Base-by-base conservation (phyloP, 1,140 invertebrate species). In the Drosophila ironensis region DNA sequence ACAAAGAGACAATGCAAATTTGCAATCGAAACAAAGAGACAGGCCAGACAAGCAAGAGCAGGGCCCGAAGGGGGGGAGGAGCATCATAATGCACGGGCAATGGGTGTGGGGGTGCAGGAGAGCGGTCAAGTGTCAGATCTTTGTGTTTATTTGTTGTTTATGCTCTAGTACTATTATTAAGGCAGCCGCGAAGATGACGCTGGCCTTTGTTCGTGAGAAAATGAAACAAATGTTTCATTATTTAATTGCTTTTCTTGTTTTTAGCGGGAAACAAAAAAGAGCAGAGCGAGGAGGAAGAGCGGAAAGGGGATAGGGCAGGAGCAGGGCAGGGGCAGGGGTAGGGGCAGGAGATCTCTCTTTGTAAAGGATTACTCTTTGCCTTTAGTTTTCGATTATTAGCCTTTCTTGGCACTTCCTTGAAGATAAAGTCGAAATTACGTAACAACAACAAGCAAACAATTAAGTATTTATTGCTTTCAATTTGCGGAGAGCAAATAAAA, bases 401-500 rank as follows among this genome's bases (percentile, higher is more conserved):
- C 20, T 19, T 19, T 57, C 41, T 69, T 57, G 52, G 63, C 56
- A 57, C 56, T 70, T 57, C 22, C 30, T 59, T 57, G 12, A 22
- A 57, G 22, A n/a, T n/a, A n/a, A n/a, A 50, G 9, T 12, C 22
- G 47, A 50, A 37, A 48, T n/a, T n/a, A n/a, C n/a, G n/a, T 9
- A 22, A 22, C 17, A 38, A 22, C 17, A 59, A 41, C 20, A 40
- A 44, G 47, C 68, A 60, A 84, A 71, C 73, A 84, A 84, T 84
- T 84, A 78, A 86, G 54, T 78, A 84, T 84, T 82, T 82, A 82
- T 82, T 84, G 70, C 78, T 73, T 78, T 84, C 69, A 78, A 78
- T 73, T 82, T 84, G 59, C 78, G 66, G 73, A 52, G 35, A 42
- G 41, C 45, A 30, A 52, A 57, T 42, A 59, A 53, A 52, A 14